These are phyloP conservation scores for Gryllus bimaculatus DNA, from an alignment of 1,140 invertebrate species.

Conservation along the genomic window DNA sequence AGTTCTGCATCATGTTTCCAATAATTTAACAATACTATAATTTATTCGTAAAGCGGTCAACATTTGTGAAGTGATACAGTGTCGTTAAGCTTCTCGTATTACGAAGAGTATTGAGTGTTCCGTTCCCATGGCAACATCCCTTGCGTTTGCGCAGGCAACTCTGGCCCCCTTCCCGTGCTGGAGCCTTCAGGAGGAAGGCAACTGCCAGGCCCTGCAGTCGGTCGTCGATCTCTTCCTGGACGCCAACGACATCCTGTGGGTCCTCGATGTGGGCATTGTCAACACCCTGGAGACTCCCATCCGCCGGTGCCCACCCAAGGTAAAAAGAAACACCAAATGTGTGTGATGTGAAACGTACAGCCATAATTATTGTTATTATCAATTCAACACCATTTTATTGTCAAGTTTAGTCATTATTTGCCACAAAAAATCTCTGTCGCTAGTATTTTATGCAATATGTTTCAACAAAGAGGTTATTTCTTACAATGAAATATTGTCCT, in stretches of 20 bases:
- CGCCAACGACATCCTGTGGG: conserved; percentile 44
- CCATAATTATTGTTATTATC: too few species aligned
- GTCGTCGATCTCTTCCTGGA: conserved; percentile 50
- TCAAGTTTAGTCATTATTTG: too few species aligned
- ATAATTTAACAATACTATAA: too few species aligned
- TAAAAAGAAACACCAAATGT: neutral
- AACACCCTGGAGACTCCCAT: conserved; percentile 42
- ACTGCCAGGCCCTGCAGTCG: conserved; percentile 45
- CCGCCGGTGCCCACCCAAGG: conserved; percentile 33
- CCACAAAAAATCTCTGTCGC: too few species aligned
- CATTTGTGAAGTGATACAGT: too few species aligned
- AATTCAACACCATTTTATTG: too few species aligned
- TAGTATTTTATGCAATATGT: too few species aligned
- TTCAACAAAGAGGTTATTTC: too few species aligned
- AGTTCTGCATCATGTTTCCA: too few species aligned
- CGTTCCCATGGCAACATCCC: neutral
- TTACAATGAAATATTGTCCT: too few species aligned
- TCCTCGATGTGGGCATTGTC: conserved; percentile 47
- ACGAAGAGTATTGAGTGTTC: neutral
- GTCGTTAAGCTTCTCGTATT: neutral
- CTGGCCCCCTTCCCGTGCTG: conserved; percentile 47
- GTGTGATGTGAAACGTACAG: too few species aligned
- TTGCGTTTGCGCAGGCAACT: conserved; percentile 24
- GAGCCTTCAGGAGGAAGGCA: conserved; percentile 47
- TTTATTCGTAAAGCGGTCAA: too few species aligned